Conservation (phyloP, 2,888 invertebrate species). For the Pomacea canaliculata region DNA sequence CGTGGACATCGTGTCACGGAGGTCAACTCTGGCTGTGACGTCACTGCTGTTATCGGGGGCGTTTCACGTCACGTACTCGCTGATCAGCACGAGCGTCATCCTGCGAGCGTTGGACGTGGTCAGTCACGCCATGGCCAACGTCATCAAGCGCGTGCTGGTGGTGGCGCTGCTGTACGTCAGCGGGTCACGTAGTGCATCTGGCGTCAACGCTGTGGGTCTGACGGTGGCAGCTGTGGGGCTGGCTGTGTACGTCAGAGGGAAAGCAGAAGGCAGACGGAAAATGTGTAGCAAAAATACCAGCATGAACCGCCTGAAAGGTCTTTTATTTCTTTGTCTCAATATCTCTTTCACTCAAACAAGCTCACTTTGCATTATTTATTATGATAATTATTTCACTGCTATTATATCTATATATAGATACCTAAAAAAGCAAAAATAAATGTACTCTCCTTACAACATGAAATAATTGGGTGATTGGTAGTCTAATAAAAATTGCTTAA, state of each 20-base stretch:
- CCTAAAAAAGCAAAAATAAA: too few relatives aligned
- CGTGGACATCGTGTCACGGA: not conserved
- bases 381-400: too few relatives aligned
- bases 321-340: too few relatives aligned
- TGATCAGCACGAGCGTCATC: constrained; percentile 38
- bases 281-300: too few relatives aligned
- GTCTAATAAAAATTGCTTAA: too few relatives aligned
- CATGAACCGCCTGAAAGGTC: too few relatives aligned
- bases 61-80: constrained; percentile 44
- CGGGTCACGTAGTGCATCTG: constrained; percentile 31
- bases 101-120: constrained; percentile 39
- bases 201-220: constrained; percentile 31
- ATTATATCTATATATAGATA: too few relatives aligned
- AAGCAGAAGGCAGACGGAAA: not conserved
- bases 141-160: constrained; percentile 40
- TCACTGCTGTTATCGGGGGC: constrained; percentile 28
- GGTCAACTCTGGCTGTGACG: not conserved
- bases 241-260: constrained; percentile 21
- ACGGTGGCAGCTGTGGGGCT: constrained; percentile 29
- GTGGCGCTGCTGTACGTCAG: constrained; percentile 37
- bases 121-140: constrained; percentile 43
- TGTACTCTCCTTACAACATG: too few relatives aligned
- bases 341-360: too few relatives aligned
- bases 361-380: too few relatives aligned
- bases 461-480: too few relatives aligned